Evolutionary conservation across 2,888 invertebrate species (phyloP), one percentile per base, ranked within the genome.

Genomic region (Hypsopygia costalis): DNA sequence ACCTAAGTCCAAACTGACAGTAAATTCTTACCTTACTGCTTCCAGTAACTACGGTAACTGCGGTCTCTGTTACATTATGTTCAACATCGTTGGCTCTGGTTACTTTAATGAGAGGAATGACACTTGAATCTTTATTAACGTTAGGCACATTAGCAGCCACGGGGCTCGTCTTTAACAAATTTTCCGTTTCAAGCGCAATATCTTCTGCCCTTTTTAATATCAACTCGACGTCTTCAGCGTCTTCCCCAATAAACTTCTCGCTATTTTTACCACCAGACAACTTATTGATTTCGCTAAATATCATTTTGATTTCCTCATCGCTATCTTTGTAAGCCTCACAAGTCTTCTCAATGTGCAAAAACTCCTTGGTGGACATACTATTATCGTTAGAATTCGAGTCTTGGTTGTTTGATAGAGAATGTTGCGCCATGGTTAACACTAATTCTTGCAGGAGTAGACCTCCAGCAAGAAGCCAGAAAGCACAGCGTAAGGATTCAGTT

Each of bases 241-340:
- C 82, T 7, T 75, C 78, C 12, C 60, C 62, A 27, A 81, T 52
- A 16, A 71, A 59, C 30, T 60, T 69, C 41, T 72, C 73, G 30
- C 67, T 65, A 27, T 61, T 67, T 43, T 66, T 69, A 34, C 47
- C 45, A 21, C 65, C 69, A 25, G 91, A 82, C 32, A 92, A 66
- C 47, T 92, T 91, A 51, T 91, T 92, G 1, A 94, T 93, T 77
- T 94, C 93, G 58, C 90, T 92, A 53, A 94, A 91, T 66, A 94
- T 92, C 72, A 90, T 91, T 52, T 91, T 93, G 6, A 93, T 91
- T 73, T 93, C 93, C 36, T 91, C 88, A 52, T 91, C 91, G 33
- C 82, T 86, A 40, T 79, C 87, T 50, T 79, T 87, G 43, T 68
- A 81, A 2, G 65, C 62, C 50, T 82, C 85, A 49, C 88, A 87